These are phyloP conservation scores for Hydrocynus forskahlii DNA, from an alignment of 2,797 vertebrate species.

Conservation along the genomic window DNA sequence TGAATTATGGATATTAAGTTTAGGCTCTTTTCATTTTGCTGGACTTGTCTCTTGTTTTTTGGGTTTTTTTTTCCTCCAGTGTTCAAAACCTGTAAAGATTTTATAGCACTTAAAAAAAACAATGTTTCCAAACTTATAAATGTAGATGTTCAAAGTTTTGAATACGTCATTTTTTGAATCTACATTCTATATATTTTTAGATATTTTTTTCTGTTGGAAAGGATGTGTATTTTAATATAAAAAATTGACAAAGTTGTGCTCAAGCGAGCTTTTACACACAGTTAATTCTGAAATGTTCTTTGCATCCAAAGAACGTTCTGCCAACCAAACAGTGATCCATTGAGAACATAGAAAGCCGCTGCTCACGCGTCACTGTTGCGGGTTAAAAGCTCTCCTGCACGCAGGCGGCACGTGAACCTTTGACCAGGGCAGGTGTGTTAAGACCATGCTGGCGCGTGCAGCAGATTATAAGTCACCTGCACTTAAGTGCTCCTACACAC, in stretches of 20 bases:
- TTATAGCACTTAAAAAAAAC: too few relatives aligned
- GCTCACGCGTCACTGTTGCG: neutral
- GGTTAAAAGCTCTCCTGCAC: neutral
- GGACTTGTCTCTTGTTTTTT: too few relatives aligned
- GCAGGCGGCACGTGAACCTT: constrained; percentile 5
- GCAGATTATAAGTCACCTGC: constrained; percentile 32
- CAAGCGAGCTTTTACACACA: neutral
- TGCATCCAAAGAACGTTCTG: too few relatives aligned
- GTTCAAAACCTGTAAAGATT: too few relatives aligned
- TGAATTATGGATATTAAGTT: too few relatives aligned
- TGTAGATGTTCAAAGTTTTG: too few relatives aligned
- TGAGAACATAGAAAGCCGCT: neutral
- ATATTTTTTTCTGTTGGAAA: neutral
- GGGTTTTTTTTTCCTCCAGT: too few relatives aligned
- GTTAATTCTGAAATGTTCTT: neutral
- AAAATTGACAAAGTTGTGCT: neutral
- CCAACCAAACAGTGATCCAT: neutral
- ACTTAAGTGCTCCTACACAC: constrained; percentile 24
- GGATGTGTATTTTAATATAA: neutral
- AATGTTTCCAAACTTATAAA: too few relatives aligned
- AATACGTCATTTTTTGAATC: too few relatives aligned
- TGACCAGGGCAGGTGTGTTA: constrained; percentile 7
- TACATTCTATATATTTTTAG: too few relatives aligned
- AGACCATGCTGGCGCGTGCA: neutral
- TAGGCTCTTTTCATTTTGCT: too few relatives aligned